Evolutionary conservation across 2,888 invertebrate species (phyloP), one percentile per base, ranked within the genome.

Genomic region (Kryphioiulus occultus): DNA sequence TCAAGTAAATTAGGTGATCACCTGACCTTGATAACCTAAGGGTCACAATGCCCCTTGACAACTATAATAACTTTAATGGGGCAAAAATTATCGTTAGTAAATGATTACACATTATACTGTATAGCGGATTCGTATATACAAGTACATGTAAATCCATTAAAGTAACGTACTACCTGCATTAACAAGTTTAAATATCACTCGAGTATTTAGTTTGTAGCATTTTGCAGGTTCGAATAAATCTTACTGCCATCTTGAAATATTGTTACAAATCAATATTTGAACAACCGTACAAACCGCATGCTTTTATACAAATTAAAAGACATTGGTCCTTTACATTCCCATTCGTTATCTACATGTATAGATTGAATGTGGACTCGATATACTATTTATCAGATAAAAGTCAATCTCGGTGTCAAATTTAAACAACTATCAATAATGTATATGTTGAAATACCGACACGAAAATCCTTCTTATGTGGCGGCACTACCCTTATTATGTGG

Each of bases 351-450:
- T 68, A 22, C n/a, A n/a, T n/a, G n/a, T n/a, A n/a, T 7, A 5
- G 19, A 19, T 53, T 68, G 22, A 22, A 68, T 68, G n/a, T 59
- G n/a, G 22, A 22, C 22, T 4, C 7, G 22, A 26, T 26, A 68
- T 68, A 44, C 15, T 4, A 68, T 68, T 44, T 68, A 68, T 68
- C 59, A 68, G 7, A 68, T 68, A 22, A 68, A 68, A 68, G 59
- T 26, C 59, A 26, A 68, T 19, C 10, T 26, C 22, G 5, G 59
- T n/a, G 59, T 26, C n/a, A 22, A 2, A 68, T 68, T 68, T 22
- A 19, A 53, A 68, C 59, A 68, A 22, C 59, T 22, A 68, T 68
- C 59, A 68, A 68, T 68, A 68, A 68, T 68, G 22, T 68, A n/a
- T n/a, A 68, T 19, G 22, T 44, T 68, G 59, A 68, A 68, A 68